These are phyloP conservation scores for Cisticola juncidis DNA, from an alignment of 2,113 vertebrate genomes.

Conservation along the genomic window DNA sequence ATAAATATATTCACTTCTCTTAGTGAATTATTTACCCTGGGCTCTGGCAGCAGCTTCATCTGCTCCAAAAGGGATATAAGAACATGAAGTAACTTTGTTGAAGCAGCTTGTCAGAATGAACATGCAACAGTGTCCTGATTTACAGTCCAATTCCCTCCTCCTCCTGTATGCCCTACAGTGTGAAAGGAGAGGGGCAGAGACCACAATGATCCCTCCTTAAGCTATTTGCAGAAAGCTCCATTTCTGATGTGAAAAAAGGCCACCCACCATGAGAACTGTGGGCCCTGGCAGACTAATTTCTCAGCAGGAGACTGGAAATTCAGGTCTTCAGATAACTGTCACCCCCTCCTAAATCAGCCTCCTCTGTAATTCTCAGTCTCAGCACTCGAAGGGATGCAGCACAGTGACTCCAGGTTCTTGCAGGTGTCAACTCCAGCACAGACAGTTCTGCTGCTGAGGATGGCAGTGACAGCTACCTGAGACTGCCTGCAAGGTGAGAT, in stretches of 20 bases:
- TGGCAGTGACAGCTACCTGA: background rate
- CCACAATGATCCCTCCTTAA: background rate
- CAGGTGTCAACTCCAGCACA: background rate
- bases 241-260: background rate
- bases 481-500: background rate
- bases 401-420: background rate
- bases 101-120: background rate
- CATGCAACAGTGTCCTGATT: slow-evolving; percentile 9
- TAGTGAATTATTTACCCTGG: slow-evolving; percentile 40
- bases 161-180: background rate
- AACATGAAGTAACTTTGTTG: background rate
- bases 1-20: slow-evolving; percentile 22
- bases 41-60: background rate
- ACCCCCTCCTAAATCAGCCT: background rate
- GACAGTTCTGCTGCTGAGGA: background rate
- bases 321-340: background rate
- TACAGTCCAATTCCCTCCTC: background rate
- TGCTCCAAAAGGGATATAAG: background rate
- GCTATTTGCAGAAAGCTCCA: background rate
- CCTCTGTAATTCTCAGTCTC: background rate
- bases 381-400: background rate
- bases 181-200: background rate
- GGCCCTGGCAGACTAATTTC: background rate
- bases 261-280: background rate
- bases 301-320: background rate